Conservation (phyloP, 1,140 invertebrate species). For the Penaeus indicus region DNA sequence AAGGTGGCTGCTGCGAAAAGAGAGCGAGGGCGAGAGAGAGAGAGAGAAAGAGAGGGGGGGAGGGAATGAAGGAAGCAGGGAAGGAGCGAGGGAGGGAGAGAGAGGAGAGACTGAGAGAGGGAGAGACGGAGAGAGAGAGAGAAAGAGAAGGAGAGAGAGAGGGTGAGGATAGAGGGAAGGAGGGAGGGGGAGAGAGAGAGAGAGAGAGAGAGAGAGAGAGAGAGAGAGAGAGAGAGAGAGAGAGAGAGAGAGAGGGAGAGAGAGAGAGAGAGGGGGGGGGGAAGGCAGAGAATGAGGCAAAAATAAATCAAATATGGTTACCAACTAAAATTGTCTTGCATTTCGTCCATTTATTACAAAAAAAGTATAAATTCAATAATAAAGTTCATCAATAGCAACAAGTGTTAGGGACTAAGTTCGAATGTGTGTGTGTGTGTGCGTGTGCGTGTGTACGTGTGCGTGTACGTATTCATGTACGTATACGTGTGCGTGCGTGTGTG, state of each 20-base stretch:
- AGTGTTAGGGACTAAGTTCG: not conserved
- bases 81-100: not conserved
- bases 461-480: too few species aligned
- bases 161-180: not conserved
- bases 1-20: not conserved
- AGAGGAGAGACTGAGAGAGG: not conserved
- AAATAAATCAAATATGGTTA: not conserved
- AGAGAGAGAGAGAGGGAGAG: conserved; percentile 4
- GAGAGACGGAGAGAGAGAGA: conserved; percentile 10
- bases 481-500: too few species aligned
- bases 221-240: conserved; percentile 22
- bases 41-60: not conserved
- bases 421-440: not conserved
- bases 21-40: conserved; percentile 3
- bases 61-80: not conserved
- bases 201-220: conserved; percentile 9
- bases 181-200: conserved; percentile 6
- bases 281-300: not conserved
- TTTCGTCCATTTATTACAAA: too few species aligned
- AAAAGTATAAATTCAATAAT: too few species aligned
- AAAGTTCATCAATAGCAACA: not conserved
- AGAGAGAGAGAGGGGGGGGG: conserved; percentile 20
- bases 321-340: not conserved
- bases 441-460: too few species aligned
- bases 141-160: conserved; percentile 19